Evolutionary conservation across 2,113 vertebrate species (phyloP).

Genomic region (Gavia stellata): DNA sequence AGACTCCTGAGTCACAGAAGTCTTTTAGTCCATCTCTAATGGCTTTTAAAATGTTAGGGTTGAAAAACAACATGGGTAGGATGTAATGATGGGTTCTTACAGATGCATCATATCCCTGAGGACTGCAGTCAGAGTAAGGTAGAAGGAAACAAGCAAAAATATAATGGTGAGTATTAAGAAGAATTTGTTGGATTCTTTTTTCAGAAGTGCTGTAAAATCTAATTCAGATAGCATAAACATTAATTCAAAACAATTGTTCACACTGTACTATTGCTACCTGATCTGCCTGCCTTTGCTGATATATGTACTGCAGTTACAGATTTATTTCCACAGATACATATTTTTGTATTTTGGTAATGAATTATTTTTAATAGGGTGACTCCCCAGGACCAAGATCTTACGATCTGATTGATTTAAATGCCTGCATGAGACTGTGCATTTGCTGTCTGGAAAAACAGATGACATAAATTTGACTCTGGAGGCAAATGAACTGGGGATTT

Average conservation of each 20-base stretch:
- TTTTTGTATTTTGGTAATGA: conserved; percentile 14
- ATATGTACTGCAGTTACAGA: not conserved
- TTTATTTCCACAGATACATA: not conserved
- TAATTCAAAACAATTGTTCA: not conserved
- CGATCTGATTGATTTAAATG: conserved; percentile 43
- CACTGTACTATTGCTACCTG: not conserved
- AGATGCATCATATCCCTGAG: not conserved
- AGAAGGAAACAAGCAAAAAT: not conserved
- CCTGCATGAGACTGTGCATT: not conserved
- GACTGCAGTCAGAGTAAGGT: not conserved
- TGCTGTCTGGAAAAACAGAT: conserved; percentile 3
- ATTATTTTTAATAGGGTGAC: not conserved
- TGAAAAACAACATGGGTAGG: not conserved
- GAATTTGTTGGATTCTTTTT: not conserved
- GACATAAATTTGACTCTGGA: conserved; percentile 23
- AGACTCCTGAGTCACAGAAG: not conserved
- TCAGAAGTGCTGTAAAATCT: not conserved
- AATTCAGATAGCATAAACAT: not conserved
- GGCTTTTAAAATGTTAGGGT: not conserved
- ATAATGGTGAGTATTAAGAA: not conserved
- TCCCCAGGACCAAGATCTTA: not conserved
- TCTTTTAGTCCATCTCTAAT: not conserved
- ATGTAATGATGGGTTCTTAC: not conserved
- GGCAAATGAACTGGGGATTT: conserved; percentile 23
- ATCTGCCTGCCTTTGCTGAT: not conserved